These are phyloP conservation scores for Hybognathus amarus DNA, from an alignment of 2,797 vertebrate species.

Conservation along the genomic window DNA sequence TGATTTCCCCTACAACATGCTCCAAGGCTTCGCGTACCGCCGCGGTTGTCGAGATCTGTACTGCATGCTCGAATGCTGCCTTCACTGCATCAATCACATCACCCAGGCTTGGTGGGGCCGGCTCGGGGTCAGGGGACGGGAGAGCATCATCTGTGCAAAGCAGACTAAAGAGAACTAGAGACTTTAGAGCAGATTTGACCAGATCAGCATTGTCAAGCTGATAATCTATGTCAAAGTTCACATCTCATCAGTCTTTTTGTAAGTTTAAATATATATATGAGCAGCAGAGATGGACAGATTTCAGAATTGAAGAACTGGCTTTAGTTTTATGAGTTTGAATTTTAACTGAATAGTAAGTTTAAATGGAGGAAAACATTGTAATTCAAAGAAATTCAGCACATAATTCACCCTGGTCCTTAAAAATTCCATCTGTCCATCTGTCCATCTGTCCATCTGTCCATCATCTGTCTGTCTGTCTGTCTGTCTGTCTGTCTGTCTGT, in stretches of 20 bases:
- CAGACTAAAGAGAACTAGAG: neutral
- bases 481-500: no score
- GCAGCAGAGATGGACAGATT: neutral
- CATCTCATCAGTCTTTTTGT: neutral
- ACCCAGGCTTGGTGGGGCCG: slow-evolving; percentile 68
- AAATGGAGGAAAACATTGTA: no score
- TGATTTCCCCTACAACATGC: slow-evolving; percentile 70
- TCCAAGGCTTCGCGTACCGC: slow-evolving; percentile 72
- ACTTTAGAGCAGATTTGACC: slow-evolving; percentile 5
- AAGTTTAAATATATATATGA: neutral
- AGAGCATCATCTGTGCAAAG: slow-evolving; percentile 39
- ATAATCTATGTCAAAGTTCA: neutral
- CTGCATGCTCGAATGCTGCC: slow-evolving; percentile 71
- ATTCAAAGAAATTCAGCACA: no score
- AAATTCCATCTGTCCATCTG: no score
- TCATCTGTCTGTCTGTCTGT: no score
- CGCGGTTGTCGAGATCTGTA: slow-evolving; percentile 67
- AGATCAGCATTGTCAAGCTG: neutral
- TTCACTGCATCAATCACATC: slow-evolving; percentile 76
- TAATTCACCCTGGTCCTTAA: no score
- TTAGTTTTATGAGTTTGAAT: no score
- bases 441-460: no score
- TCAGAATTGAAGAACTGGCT: no score
- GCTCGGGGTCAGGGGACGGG: slow-evolving; percentile 48
- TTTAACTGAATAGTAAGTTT: no score